Evolutionary conservation across 2,888 invertebrate species (phyloP).

Genomic region (Agrotis puta): DNA sequence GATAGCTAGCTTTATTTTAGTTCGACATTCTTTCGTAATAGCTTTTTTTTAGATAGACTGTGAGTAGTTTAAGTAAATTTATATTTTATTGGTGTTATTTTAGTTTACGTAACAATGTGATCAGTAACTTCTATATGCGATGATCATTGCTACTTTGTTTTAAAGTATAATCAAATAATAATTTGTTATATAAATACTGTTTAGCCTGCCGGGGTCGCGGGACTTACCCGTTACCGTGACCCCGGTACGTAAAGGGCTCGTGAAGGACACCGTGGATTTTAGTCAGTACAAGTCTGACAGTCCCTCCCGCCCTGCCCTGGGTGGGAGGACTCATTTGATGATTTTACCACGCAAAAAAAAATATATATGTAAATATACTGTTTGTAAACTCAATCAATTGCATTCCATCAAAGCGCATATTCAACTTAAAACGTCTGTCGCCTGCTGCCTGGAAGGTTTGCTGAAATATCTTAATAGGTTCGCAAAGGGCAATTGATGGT

Average conservation of each 20-base stretch:
- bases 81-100: slow-evolving; percentile 24
- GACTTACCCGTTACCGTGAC: too few relatives aligned
- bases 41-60: slow-evolving; percentile 27
- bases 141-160: not conserved
- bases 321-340: too few relatives aligned
- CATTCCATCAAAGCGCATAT: slow-evolving; percentile 5
- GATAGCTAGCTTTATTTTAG: slow-evolving; percentile 46
- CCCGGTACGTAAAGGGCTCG: too few relatives aligned
- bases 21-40: not conserved
- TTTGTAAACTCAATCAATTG: not conserved
- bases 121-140: not conserved
- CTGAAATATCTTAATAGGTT: too few relatives aligned
- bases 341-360: too few relatives aligned
- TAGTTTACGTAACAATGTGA: slow-evolving; percentile 7
- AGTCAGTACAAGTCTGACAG: too few relatives aligned
- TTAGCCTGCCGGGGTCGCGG: too few relatives aligned
- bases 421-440: not conserved
- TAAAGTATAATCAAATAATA: slow-evolving; percentile 3
- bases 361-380: too few relatives aligned
- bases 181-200: slow-evolving; percentile 14
- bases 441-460: too few relatives aligned
- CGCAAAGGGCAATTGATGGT: too few relatives aligned
- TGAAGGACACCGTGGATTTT: too few relatives aligned
- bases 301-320: too few relatives aligned
- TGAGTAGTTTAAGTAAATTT: slow-evolving; percentile 18